Conservation (phyloP, 2,888 invertebrate genomes). For the Pachliopta kotzebuea region DNA sequence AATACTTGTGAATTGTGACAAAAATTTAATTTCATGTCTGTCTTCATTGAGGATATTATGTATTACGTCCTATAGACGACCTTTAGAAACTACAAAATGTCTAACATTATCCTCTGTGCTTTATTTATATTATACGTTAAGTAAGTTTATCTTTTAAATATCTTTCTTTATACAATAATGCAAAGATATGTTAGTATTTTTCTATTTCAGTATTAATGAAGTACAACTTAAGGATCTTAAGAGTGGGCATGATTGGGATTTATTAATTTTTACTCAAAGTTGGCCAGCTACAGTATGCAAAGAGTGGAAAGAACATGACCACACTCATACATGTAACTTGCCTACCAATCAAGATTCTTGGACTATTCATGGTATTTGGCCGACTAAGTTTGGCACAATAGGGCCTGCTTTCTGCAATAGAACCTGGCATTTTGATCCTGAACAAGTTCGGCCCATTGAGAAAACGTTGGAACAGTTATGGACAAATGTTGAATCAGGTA, state of each 20-base stretch:
- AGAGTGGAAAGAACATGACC: constrained; percentile 83
- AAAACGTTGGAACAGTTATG: constrained; percentile 81
- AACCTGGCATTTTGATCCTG: constrained; percentile 83
- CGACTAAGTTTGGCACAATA: constrained; percentile 83
- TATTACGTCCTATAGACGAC: neutral
- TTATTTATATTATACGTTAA: constrained; percentile 18
- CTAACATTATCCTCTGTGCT: constrained; percentile 10
- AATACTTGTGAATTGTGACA: constrained; percentile 16
- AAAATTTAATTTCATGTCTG: neutral
- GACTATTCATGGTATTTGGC: constrained; percentile 93
- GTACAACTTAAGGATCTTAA: constrained; percentile 32
- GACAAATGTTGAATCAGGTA: constrained; percentile 85
- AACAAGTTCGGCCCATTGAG: constrained; percentile 80
- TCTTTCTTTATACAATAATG: neutral
- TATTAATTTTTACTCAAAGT: constrained; percentile 89
- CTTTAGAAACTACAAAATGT: constrained; percentile 23
- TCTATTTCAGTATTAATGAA: constrained; percentile 37
- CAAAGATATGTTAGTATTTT: neutral
- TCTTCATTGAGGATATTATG: neutral
- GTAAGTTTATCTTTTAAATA: constrained; percentile 15
- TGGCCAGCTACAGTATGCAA: constrained; percentile 86
- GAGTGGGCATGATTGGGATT: constrained; percentile 82
- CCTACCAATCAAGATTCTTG: constrained; percentile 83
- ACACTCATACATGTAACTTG: constrained; percentile 82
- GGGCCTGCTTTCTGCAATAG: constrained; percentile 88